phyloP scores from a whole-genome alignment of 2,797 vertebrate species.

The Esox masquinongy region DNA sequence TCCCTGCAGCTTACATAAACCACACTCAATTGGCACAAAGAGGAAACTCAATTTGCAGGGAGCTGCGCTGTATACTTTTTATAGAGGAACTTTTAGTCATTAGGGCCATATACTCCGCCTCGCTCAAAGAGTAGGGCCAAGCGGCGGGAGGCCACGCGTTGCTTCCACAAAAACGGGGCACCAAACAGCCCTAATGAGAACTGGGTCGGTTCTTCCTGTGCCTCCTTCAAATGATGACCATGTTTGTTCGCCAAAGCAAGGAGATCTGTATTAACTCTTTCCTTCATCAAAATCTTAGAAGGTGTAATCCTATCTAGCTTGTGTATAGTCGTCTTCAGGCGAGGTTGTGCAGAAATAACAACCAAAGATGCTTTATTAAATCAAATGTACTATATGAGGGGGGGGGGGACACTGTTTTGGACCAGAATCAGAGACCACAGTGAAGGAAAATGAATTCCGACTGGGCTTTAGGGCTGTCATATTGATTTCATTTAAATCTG shows the following conservation, averaged over 20 bases:
- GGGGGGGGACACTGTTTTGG: slow-evolving; percentile 53
- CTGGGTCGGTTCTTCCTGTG: slow-evolving; percentile 64
- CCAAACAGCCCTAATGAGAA: slow-evolving; percentile 74
- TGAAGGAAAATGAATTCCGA: slow-evolving; percentile 63
- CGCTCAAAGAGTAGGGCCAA: slow-evolving; percentile 69
- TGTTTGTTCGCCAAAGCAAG: slow-evolving; percentile 75
- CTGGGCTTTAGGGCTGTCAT: slow-evolving; percentile 79
- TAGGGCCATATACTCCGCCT: slow-evolving; percentile 76
- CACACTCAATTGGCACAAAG: slow-evolving; percentile 86
- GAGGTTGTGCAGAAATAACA: slow-evolving; percentile 74
- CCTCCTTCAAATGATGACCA: slow-evolving; percentile 75
- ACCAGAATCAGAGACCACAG: slow-evolving; percentile 62
- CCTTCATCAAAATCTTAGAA: slow-evolving; percentile 77
- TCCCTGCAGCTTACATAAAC: slow-evolving; percentile 84
- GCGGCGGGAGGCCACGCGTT: slow-evolving; percentile 67
- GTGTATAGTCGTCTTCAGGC: slow-evolving; percentile 80
- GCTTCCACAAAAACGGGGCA: slow-evolving; percentile 61
- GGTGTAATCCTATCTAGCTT: slow-evolving; percentile 83
- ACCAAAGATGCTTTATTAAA: slow-evolving; percentile 83
- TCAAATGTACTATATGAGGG: slow-evolving; percentile 71
- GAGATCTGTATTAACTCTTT: slow-evolving; percentile 79
- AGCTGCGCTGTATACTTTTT: slow-evolving; percentile 82
- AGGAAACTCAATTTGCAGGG: slow-evolving; percentile 88
- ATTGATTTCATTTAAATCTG: slow-evolving; percentile 77
- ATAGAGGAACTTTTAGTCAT: slow-evolving; percentile 86